Conservation (phyloP, 2,888 invertebrate species). For the Erebia epiphron region DNA sequence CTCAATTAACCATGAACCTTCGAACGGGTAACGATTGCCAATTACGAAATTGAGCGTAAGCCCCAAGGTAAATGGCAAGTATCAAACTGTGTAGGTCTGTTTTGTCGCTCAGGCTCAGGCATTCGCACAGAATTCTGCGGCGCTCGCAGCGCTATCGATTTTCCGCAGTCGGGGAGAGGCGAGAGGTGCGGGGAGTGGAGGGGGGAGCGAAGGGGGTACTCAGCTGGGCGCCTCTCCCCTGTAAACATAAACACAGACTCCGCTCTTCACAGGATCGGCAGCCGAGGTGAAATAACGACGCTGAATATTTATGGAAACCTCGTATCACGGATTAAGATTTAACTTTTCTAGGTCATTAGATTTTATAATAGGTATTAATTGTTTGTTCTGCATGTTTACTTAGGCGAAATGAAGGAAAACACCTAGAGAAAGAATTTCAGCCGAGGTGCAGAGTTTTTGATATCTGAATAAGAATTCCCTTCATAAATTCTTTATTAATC, state of each 20-base stretch:
- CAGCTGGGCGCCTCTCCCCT: constrained; percentile 71
- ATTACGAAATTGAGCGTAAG: constrained; percentile 32
- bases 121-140: constrained; percentile 47
- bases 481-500: no score
- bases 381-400: neutral
- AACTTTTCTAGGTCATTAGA: constrained; percentile 73
- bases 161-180: constrained; percentile 62
- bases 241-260: constrained; percentile 79
- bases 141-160: constrained; percentile 73
- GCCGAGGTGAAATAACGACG: constrained; percentile 78
- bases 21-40: constrained; percentile 9
- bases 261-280: constrained; percentile 67
- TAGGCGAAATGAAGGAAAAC: no score
- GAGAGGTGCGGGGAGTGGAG: constrained; percentile 40
- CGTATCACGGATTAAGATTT: constrained; percentile 76
- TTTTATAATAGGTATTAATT: constrained; percentile 6
- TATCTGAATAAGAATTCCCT: no score
- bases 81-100: constrained; percentile 39
- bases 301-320: constrained; percentile 79
- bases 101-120: constrained; percentile 46
- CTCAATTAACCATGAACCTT: constrained; percentile 8
- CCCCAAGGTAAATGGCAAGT: constrained; percentile 35
- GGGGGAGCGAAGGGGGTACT: constrained; percentile 52
- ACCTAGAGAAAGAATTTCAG: no score
- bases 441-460: no score